phyloP scores from a whole-genome alignment of 2,113 vertebrate species.

The Saimiri boliviensis region DNA sequence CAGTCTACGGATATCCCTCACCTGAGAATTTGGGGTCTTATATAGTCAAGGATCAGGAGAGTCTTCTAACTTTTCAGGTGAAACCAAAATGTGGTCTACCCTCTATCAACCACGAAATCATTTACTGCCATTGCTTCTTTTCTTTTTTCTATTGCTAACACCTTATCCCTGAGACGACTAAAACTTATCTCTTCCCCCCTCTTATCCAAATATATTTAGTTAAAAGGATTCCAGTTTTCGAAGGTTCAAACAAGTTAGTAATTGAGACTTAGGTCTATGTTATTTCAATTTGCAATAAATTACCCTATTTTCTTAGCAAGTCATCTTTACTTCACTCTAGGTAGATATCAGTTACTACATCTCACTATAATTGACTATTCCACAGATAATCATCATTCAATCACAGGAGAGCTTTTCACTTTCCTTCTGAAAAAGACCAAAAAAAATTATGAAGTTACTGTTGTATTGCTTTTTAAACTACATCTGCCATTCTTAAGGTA shows the following conservation, averaged over 20 bases:
- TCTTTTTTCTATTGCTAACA: not conserved
- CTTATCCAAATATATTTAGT: not conserved
- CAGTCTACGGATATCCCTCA: not conserved
- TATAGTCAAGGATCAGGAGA: fast-evolving
- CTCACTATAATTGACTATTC: not conserved
- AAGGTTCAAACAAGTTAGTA: slow-evolving; percentile 10
- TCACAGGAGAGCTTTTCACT: not conserved
- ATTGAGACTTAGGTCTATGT: not conserved
- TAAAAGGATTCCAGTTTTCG: not conserved
- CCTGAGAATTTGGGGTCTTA: not conserved
- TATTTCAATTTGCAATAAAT: not conserved
- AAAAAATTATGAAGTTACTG: not conserved
- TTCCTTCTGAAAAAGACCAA: not conserved
- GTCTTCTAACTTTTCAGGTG: not conserved
- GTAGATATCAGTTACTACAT: not conserved
- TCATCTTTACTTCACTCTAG: not conserved
- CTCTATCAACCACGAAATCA: not conserved
- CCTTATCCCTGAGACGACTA: not conserved
- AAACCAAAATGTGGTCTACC: not conserved
- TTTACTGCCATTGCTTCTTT: not conserved
- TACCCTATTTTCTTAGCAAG: not conserved
- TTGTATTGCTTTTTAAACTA: slow-evolving; percentile 23
- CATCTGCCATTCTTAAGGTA: not conserved
- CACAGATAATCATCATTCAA: not conserved
- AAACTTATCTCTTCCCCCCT: not conserved